Evolutionary conservation across 2,888 invertebrate species (phyloP), one percentile per base, ranked within the genome.

Genomic region (Lasioglossum lativentre): DNA sequence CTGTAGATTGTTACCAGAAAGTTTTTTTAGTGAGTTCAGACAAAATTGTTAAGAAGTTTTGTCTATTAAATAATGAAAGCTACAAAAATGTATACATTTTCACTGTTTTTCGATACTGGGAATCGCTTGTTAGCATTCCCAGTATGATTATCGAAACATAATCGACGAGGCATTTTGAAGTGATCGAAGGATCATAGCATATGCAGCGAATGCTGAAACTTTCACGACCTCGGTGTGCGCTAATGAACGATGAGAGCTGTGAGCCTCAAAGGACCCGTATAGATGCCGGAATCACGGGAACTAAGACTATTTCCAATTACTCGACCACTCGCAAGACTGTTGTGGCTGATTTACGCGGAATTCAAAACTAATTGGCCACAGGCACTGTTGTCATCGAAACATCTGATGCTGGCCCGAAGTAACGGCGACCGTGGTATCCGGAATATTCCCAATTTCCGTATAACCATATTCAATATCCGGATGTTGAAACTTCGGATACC

Each of bases 381-480:
- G 78, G 68, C 45, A 19, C 75, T 71, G 83, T 82, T 88, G 88
- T 88, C 88, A 84, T 82, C 86, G 88, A 82, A 80, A 88, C 86
- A 84, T 86, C 84, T 86, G 82, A 88, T 75, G 84, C 77, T 74
- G 66, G 75, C 45, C 59, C 80, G 73, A 87, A 87, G 88, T 88
- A 88, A 86, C 84, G 68, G 47, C 73, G 75, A 84, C 78, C 83
- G 71, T 84, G 47, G 47, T 73, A 73, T 73, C 73, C 73, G 34
- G 47, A 47, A 23, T 73, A 85, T 87, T 87, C 88, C 88, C 88
- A 89, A 88, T 89, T 89, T 89, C 89, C 89, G 87, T 80, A 74
- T 68, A 81, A 86, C 84, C 88, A 83, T 89, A 89, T 89, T 89
- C 87, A 89, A 89, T 88, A 89, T 89, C 88, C 89, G 88, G 78